These are phyloP conservation scores for Desmophyllum pertusum DNA, from an alignment of 92 coral and sea anemone species.

Conservation along the genomic window DNA sequence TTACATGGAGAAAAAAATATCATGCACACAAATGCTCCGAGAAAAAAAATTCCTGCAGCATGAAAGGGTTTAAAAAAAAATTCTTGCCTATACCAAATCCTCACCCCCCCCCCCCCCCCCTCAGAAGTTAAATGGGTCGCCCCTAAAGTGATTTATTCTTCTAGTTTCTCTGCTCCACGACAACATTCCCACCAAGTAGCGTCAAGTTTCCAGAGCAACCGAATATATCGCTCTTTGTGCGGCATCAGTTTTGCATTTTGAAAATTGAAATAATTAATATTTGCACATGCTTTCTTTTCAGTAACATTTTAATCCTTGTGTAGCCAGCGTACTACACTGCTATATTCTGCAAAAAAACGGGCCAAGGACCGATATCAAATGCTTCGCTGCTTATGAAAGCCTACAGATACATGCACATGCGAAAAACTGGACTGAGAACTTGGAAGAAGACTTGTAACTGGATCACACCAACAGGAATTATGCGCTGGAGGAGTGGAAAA, in stretches of 20 bases:
- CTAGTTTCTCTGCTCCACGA: not conserved
- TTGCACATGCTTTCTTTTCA: not conserved
- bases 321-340: not conserved
- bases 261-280: not conserved
- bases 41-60: too few species aligned
- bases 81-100: too few species aligned
- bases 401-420: not conserved
- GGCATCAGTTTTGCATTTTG: not conserved
- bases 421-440: not conserved
- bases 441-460: not conserved
- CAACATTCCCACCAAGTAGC: not conserved
- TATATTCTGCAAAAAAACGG: not conserved
- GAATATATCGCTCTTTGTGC: not conserved
- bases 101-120: too few species aligned
- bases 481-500: slow-evolving; percentile 10
- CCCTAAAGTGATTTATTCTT: not conserved
- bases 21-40: too few species aligned
- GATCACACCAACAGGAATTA: not conserved
- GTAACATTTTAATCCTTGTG: not conserved
- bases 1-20: too few species aligned
- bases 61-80: too few species aligned
- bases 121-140: too few species aligned
- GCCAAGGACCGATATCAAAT: not conserved
- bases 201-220: not conserved
- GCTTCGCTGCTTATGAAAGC: not conserved